These are phyloP conservation scores for Scytalopus superciliaris DNA, from an alignment of 2,113 vertebrate species.

Conservation along the genomic window DNA sequence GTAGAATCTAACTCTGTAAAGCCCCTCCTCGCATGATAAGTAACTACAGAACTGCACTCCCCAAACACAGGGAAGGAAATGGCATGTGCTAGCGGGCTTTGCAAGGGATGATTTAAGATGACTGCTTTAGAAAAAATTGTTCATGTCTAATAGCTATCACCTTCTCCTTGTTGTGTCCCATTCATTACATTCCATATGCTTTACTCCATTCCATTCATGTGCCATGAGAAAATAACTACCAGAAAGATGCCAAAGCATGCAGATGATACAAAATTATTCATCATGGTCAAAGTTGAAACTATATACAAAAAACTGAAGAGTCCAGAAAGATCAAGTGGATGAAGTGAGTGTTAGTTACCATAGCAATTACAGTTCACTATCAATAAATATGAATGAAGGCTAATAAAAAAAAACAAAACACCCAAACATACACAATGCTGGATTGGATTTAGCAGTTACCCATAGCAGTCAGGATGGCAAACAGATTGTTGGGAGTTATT, in stretches of 20 bases:
- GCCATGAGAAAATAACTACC: not conserved
- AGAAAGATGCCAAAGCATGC: not conserved
- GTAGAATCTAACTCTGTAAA: not conserved
- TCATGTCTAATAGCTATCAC: not conserved
- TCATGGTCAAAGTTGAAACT: not conserved
- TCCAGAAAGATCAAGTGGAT: not conserved
- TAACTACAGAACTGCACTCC: not conserved
- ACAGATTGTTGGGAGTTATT: slow-evolving; percentile 9
- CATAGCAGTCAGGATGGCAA: not conserved
- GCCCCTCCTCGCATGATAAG: not conserved
- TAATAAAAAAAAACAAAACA: not conserved
- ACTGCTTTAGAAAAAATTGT: not conserved
- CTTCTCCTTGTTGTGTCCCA: not conserved
- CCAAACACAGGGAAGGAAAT: not conserved
- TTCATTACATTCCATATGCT: not conserved
- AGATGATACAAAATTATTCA: not conserved
- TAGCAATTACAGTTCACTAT: not conserved
- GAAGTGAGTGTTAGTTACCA: not conserved
- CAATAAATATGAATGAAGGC: not conserved
- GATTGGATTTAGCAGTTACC: not conserved
- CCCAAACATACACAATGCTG: not conserved
- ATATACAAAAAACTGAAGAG: not conserved
- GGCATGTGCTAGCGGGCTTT: not conserved
- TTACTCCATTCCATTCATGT: not conserved
- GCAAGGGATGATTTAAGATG: not conserved